A percentile compares a stretch with the other conserved stretches of the same genome.
These are phyloP conservation scores for Pseudomyrmex gracilis DNA, from an alignment of 1,140 invertebrate species.

Conservation along the genomic window DNA sequence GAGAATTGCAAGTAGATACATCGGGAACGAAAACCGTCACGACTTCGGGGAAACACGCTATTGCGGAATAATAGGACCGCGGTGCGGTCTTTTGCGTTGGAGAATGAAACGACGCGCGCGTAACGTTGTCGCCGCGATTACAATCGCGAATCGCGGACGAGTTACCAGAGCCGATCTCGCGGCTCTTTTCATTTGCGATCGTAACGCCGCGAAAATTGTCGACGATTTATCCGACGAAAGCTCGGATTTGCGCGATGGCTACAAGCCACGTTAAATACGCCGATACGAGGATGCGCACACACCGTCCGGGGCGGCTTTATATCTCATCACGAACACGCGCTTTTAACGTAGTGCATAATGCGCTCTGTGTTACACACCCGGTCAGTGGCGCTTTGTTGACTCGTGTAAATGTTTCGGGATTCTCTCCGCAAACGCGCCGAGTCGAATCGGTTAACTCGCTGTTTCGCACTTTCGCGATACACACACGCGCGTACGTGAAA, in stretches of 20 bases:
- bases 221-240: not conserved
- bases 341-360: slow-evolving; percentile 26
- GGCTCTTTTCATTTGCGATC: not conserved
- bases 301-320: not conserved
- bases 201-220: not conserved
- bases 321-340: slow-evolving; percentile 12
- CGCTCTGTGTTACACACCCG: too few species aligned
- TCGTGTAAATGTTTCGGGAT: slow-evolving; percentile 36
- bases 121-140: not conserved
- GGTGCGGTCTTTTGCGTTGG: not conserved
- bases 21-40: slow-evolving; percentile 14
- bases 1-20: slow-evolving; percentile 41
- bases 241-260: not conserved
- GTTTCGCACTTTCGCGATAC: slow-evolving; percentile 38
- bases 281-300: not conserved
- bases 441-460: slow-evolving; percentile 46
- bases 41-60: slow-evolving; percentile 7
- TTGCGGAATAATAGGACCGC: slow-evolving; percentile 25
- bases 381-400: slow-evolving; percentile 40
- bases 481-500: not conserved
- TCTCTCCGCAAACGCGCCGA: slow-evolving; percentile 34
- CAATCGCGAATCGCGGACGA: not conserved
- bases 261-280: slow-evolving; percentile 5
- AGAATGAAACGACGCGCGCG: not conserved
- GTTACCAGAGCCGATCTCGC: not conserved